Evolutionary conservation across 2,113 vertebrate genomes (phyloP), one percentile per base, ranked within the genome.

Genomic region (Callopanchax toddi): DNA sequence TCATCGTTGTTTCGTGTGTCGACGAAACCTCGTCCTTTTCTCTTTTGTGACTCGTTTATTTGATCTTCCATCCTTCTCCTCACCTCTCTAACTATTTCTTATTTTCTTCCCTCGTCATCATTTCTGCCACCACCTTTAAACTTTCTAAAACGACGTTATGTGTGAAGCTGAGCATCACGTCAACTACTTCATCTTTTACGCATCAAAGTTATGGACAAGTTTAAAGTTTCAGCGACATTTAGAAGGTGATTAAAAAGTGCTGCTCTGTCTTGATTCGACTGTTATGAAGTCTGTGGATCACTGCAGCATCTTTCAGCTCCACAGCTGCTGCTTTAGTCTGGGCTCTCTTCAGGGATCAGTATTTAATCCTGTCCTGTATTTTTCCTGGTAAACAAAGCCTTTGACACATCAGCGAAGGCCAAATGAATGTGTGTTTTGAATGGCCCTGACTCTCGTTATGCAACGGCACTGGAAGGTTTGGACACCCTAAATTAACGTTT

Each of bases 1-100:
- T 85, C 84, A 81, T 83, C 71, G 79, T 32, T 85, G 73, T 79
- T 81, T 81, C 65, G 58, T 78, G 65, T 85, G 82, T 84, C 78
- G 81, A 72, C 52, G 51, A 32, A 58, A 49, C 60, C 50, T 59
- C 81, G 55, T 46, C 29, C 59, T 56, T 60, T 56, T 46, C 58
- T 55, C 49, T 1, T 2, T 67, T 59, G 42, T 74, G 71, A 78
- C 54, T 71, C 49, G 20, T 74, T 61, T 43, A 78, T 83, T 86
- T 82, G 62, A 85, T 85, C 78, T 59, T 63, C 61, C 10, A 21
- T 60, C 50, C 43, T 65, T 32, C 23, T 22, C 16, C 25, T 13
- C 3, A 20, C 51, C 51, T 54, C 42, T 16, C 29, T 43, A 37
- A 16, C 50, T 70, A 11, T 49, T 23, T 67, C 40, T 60, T 53